Base-by-base conservation (phyloP, 2,113 vertebrate species). In the human region DNA sequence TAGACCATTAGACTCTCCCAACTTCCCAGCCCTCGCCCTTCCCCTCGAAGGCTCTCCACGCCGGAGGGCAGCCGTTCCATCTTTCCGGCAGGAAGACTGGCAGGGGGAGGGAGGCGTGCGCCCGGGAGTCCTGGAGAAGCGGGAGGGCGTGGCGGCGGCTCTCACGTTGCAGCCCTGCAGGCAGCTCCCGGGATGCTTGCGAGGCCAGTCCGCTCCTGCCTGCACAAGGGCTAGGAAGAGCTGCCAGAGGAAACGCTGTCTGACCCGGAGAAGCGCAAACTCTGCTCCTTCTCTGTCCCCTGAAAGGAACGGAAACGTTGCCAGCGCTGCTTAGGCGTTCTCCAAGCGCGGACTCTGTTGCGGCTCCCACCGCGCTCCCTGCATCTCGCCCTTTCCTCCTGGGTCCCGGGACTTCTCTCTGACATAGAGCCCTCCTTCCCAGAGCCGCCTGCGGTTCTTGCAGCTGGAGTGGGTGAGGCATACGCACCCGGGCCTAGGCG, bases 21-120 rank as follows among this genome's bases (percentile, higher is more conserved):
- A 23, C 14, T 5, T 73, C 75, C 38, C 30, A 0, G 14, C 13
- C 9, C 61, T 3, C 8, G 66, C 23, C 32, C 83, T 52, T 11
- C 75, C 30, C 50, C 6, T 23, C 45, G 94, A 17, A 9, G 89
- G 72, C 96, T 92, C 89, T 97, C 95, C 92, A 45, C 80, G 45
- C 43, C 40, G 55, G 78, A 80, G 80, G 87, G 48, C 35, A 72
- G 52, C 84, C 61, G 85, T 68, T 4, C 79, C 73, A 61, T 40
- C 73, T 81, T 70, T 25, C 12, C 18, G 83, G 81, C 88, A 12
- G 27, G 25, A 40, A 4, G 11, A 45, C 78, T 4, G 59, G 25
- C 57, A n/a, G 81, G 1, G 20, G 25, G 68, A 20, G 89, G 45
- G 64, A 61, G 64, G 55, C 84, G 4, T 75, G 82, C n/a, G 43